Evolutionary conservation across 2,888 invertebrate species (phyloP), one percentile per base, ranked within the genome.

Genomic region (Ganaspis brasiliensis): DNA sequence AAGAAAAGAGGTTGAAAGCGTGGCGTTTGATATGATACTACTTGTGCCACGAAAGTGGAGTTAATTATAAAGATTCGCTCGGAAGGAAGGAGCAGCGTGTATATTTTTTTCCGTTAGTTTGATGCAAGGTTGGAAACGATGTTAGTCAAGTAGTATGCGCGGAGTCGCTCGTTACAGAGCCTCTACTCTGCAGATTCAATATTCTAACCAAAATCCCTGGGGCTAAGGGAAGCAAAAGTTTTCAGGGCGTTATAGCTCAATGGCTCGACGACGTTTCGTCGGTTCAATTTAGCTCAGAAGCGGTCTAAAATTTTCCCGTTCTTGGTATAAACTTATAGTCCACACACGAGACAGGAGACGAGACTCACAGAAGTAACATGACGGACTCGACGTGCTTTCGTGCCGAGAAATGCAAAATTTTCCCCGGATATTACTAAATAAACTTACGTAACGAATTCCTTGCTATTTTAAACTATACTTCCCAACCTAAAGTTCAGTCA

Each of bases 121-220:
- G 79, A 80, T 80, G 72, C 72, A 70, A 80, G 77, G 81, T 79
- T 78, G 72, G 61, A 35, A 81, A 81, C 81, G 78, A 79, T 77
- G 84, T 82, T 83, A 81, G 81, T 79, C 78, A 78, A 81, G 83
- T 83, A 82, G 83, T 83, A 83, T 79, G 81, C 85, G 85, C 78
- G 79, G 83, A 83, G 82, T 78, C 84, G 88, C 89, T 90, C 89
- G 90, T 90, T 90, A 90, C 90, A 89, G 89, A 87, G 87, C 89
- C 88, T 88, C 89, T 83, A 87, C 87, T 86, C 86, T 84, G 88
- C 87, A 89, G 90, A 91, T 91, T 91, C 90, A 91, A 91, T 91
- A 91, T 91, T 91, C 91, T 89, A 91, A 91, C 91, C 91, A 89
- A 91, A 91, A 91, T 91, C 91, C 91, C 91, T 87, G 87, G 90